Evolutionary conservation across 1,140 invertebrate genomes (phyloP), one percentile per base, ranked within the genome.

Genomic region (Ectropis grisescens): DNA sequence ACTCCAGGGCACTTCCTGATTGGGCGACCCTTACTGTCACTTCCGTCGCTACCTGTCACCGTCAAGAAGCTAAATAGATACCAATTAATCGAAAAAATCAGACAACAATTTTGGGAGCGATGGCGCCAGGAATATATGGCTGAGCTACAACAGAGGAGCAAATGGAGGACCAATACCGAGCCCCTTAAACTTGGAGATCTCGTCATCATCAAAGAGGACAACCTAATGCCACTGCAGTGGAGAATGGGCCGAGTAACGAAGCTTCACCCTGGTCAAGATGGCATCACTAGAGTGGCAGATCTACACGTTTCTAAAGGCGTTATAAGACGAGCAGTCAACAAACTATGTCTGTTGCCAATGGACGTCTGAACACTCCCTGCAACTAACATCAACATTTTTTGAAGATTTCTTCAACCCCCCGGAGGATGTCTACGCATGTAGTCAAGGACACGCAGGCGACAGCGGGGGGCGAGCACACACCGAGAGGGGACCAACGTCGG

Each of bases 151-250:
- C 26, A 43, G 7, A 34, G 61, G 5, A 23, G 23, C 1, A 74
- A 75, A 35, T 74, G 71, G 70, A 33, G 31, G 7, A 34, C 11
- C 2, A 6, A 24, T 6, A 6, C 48, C 7, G 6, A 13, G 1
- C 35, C 47, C 11, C 26, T 78, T 1, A 25, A 52, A 23, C 15
- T 41, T 11, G 71, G 59, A 11, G 40, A 42, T 9, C 11, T 82
- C 5, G 75, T 82, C 1, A 5, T 80, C 0, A 16, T 79, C 0
- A 64, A 69, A 28, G 59, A 74, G 28, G 53, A 68, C 6, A 64
- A 67, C 26, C 1, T 41, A n/a, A 59, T 61, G 4, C 58, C 66
- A 2, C 30, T 66, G 8, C 41, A 54, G 10, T 81, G 76, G 76
- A 14, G 42, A 24, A 10, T 64, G 11, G 58, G 32, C 1, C 35